Evolutionary conservation across 2,888 invertebrate genomes (phyloP).

Genomic region (Hirtodrosophila confusa): DNA sequence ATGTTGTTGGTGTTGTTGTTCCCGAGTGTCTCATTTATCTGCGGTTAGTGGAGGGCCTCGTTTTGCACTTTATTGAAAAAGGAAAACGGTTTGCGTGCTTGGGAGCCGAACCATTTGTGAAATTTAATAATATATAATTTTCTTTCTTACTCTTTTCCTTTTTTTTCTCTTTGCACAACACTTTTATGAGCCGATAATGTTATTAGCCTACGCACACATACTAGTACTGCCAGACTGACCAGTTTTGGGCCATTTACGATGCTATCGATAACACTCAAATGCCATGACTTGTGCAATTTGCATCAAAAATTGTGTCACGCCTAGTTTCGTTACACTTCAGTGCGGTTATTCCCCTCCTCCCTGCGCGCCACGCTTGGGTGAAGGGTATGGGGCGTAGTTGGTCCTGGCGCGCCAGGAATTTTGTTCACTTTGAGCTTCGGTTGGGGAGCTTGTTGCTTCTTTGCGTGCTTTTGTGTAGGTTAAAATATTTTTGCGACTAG

Average conservation of each 20-base stretch:
- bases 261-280: conserved; percentile 55
- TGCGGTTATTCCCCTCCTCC: not conserved
- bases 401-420: conserved; percentile 60
- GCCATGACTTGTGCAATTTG: conserved; percentile 73
- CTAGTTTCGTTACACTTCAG: conserved; percentile 65
- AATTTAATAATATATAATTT: conserved; percentile 71
- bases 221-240: conserved; percentile 13
- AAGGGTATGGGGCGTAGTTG: not conserved
- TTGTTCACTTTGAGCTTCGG: conserved; percentile 51
- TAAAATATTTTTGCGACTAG: conserved; percentile 55
- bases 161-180: conserved; percentile 15
- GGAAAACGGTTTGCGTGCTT: conserved; percentile 50
- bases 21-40: conserved; percentile 78
- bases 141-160: conserved; percentile 13
- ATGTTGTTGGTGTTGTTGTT: conserved; percentile 1
- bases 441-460: conserved; percentile 58
- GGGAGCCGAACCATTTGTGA: conserved; percentile 43
- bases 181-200: conserved; percentile 72
- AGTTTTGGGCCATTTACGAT: conserved; percentile 6
- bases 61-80: conserved; percentile 59
- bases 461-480: conserved; percentile 54
- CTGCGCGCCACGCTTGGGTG: not conserved
- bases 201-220: conserved; percentile 59
- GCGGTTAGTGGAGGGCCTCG: conserved; percentile 56
- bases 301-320: conserved; percentile 74